phyloP scores from a whole-genome alignment of 2,888 invertebrate species.

The Cremastinae sp. region DNA sequence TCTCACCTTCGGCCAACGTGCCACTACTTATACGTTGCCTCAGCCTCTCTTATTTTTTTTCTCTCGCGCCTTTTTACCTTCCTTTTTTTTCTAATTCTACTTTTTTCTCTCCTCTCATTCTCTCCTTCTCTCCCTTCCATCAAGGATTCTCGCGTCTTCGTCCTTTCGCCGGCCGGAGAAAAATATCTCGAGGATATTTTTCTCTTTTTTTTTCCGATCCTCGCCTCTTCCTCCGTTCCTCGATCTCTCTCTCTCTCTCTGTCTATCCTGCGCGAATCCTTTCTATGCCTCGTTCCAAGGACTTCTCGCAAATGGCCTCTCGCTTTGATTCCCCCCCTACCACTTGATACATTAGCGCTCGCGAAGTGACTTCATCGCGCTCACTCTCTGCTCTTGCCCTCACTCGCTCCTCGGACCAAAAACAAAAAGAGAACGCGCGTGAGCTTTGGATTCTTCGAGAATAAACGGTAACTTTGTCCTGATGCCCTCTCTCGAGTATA shows the following conservation, averaged over 20 bases:
- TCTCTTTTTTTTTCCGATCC: slow-evolving; percentile 24
- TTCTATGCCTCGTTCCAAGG: slow-evolving; percentile 56
- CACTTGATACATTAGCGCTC: slow-evolving; percentile 17
- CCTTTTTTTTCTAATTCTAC: neutral
- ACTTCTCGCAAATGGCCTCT: slow-evolving; percentile 47
- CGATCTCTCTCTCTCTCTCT: slow-evolving; percentile 32
- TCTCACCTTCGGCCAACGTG: slow-evolving; percentile 58
- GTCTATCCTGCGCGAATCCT: slow-evolving; percentile 50
- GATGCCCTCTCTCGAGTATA: neutral
- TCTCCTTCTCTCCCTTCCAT: neutral
- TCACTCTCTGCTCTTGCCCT: slow-evolving; percentile 3
- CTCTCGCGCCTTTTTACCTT: too few species aligned
- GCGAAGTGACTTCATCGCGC: slow-evolving; percentile 1
- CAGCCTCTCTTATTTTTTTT: slow-evolving; percentile 14
- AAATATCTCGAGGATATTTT: slow-evolving; percentile 31
- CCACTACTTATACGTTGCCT: slow-evolving; percentile 39
- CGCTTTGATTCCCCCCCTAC: slow-evolving; percentile 47
- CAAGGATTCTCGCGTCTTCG: slow-evolving; percentile 11
- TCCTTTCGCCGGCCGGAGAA: slow-evolving; percentile 31
- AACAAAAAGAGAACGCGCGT: neutral
- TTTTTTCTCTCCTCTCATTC: neutral
- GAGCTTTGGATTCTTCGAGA: neutral
- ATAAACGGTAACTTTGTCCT: neutral
- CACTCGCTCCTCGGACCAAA: neutral
- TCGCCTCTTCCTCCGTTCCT: slow-evolving; percentile 26